Base-by-base conservation (phyloP, 2,113 vertebrate genomes). In the Micromys minutus region DNA sequence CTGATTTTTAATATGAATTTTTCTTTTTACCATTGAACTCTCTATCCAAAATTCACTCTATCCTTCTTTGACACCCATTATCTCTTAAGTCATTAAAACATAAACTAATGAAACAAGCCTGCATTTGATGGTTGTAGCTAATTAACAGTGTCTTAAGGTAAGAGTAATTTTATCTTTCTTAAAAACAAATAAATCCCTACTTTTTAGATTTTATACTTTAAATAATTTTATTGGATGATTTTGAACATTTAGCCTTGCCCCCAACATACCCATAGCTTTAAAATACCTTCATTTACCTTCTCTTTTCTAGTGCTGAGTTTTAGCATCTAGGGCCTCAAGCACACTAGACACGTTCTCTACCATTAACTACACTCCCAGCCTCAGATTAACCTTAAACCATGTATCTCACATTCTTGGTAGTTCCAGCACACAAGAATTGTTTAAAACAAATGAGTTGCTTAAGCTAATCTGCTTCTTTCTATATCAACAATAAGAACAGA, bases 161-260 rank as follows among this genome's bases (percentile, higher is more conserved):
- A 83, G 77, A 96, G 21, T 15, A 50, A 86, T 57, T 91, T 95
- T 83, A 93, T 26, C 26, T 36, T 94, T 93, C 34, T 88, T 74
- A 94, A 93, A 93, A 72, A 72, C 36, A 81, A 61, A 50, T 86
- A 81, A 86, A 92, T 22, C 7, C 5, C 81, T 36, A 84, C 13
- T 84, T 75, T 89, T 96, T 85, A 75, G 61, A 91, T 45, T 84
- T n/a, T 92, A 79, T 71, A 87, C 1, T 13, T 4, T 29, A 88
- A 84, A 74, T 45, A 59, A 3, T 74, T 86, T n/a, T 94, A 75
- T 9, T 57, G n/a, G 84, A 65, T 89, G 50, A 72, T 92, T n/a
- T 63, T 39, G 84, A 19, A 72, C 4, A 93, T 52, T 91, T 79
- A 92, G 36, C n/a, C 12, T 47, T 0, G 24, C 10, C 16, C 55